Base-by-base conservation (phyloP, 2,888 invertebrate genomes). In the Agrotis exclamationis region DNA sequence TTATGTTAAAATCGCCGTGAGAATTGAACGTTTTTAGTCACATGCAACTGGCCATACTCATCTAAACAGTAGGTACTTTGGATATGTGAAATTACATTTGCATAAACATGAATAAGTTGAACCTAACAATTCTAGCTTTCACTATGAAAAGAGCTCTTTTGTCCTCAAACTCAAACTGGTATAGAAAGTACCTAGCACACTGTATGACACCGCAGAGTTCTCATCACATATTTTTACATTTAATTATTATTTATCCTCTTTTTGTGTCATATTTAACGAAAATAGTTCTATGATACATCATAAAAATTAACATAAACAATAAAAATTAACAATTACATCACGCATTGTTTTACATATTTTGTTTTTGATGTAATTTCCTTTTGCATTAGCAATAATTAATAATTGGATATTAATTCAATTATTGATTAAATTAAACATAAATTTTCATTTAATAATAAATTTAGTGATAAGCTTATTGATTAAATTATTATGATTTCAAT, bases 181-280 rank as follows among this genome's bases (percentile, higher is more conserved):
- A 74, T 84, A 78, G 85, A 84, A 82, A 82, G 77, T 84, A 72
- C 70, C 60, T 68, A 70, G 48, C n/a, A 50, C 16, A 50, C 7
- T 53, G 44, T 44, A 22, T 33, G n/a, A 2, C 20, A 58, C 14
- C 48, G 22, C 57, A 53, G 28, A 22, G n/a, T 48, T n/a, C 28
- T 28, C 11, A 48, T 63, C 13, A n/a, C 54, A 54, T 22, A 62
- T 62, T 53, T 44, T 54, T 28, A 4, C 3, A 5, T 13, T 48
- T 45, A 14, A 7, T 39, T n/a, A 24, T n/a, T n/a, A 6, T 56
- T n/a, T 16, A 9, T 13, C 22, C 16, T 53, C 6, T 7, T 9
- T 22, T 33, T 22, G 57, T 39, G 11, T 1, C 14, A 44, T 59
- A 14, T 6, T 2, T 18, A 39, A 28, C 28, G 11, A 44, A 11